Conservation (phyloP, 2,797 vertebrate species). For the Heliangelus exortis region DNA sequence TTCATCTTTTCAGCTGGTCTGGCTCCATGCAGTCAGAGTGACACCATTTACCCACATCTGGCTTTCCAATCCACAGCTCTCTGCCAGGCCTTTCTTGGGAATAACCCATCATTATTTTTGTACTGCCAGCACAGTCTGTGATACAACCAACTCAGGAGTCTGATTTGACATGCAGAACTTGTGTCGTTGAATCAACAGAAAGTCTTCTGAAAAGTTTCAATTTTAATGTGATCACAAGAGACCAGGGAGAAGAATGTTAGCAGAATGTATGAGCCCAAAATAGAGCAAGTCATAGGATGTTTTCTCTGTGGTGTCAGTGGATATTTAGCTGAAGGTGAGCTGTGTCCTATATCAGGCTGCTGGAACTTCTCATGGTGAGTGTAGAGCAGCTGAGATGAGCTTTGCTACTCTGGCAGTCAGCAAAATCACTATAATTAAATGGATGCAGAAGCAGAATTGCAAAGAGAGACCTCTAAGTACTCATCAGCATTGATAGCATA, state of each 20-base stretch:
- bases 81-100: background rate
- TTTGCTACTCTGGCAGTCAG: background rate
- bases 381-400: background rate
- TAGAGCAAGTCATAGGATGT: background rate
- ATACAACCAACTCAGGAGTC: background rate
- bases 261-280: background rate
- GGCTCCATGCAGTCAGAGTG: background rate
- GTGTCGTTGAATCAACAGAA: background rate
- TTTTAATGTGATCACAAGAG: background rate
- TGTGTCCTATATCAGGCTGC: background rate
- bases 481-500: background rate
- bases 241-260: background rate
- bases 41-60: background rate
- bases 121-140: background rate
- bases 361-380: background rate
- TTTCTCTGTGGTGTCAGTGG: accelerated
- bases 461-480: background rate
- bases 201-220: background rate
- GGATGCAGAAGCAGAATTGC: background rate
- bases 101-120: accelerated
- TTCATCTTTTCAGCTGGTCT: background rate
- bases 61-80: background rate
- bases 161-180: background rate
- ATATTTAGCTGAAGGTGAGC: background rate
- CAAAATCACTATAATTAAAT: slow-evolving; percentile 42